These are phyloP conservation scores for Peribatodes rhomboidaria DNA, from an alignment of 2,888 invertebrate species.

Conservation along the genomic window DNA sequence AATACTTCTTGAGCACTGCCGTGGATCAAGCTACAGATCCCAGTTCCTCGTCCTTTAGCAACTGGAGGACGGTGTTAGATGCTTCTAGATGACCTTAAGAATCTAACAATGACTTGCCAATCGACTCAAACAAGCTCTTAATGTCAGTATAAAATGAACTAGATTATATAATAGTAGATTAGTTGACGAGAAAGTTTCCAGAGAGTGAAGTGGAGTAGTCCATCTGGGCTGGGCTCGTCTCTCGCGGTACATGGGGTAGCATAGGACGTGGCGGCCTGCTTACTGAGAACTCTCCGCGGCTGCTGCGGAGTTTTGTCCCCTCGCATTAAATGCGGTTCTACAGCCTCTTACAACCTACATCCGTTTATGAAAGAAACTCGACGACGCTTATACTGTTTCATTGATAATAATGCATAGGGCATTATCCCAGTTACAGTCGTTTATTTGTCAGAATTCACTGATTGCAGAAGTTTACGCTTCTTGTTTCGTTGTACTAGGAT, in stretches of 20 bases:
- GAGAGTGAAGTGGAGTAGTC: background rate
- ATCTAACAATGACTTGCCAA: no score
- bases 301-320: constrained; percentile 19
- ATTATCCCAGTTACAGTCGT: background rate
- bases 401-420: background rate
- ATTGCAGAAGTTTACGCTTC: no score
- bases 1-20: no score
- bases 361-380: constrained; percentile 11
- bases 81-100: no score
- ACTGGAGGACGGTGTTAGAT: no score
- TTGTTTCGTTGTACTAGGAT: no score
- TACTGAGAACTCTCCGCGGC: background rate
- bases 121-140: no score
- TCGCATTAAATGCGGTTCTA: constrained; percentile 9
- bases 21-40: no score
- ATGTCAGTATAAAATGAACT: background rate
- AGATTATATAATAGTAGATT: no score
- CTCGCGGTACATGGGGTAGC: background rate
- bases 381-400: background rate
- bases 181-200: no score
- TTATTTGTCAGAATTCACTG: no score
- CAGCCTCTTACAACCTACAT: constrained; percentile 20
- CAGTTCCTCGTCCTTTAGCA: no score
- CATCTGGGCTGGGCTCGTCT: background rate
- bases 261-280: constrained; percentile 2